A percentile compares a stretch with the other conserved stretches of the same genome.
Conservation (phyloP, 2,888 invertebrate genomes). For the Sabatieria punctata region DNA sequence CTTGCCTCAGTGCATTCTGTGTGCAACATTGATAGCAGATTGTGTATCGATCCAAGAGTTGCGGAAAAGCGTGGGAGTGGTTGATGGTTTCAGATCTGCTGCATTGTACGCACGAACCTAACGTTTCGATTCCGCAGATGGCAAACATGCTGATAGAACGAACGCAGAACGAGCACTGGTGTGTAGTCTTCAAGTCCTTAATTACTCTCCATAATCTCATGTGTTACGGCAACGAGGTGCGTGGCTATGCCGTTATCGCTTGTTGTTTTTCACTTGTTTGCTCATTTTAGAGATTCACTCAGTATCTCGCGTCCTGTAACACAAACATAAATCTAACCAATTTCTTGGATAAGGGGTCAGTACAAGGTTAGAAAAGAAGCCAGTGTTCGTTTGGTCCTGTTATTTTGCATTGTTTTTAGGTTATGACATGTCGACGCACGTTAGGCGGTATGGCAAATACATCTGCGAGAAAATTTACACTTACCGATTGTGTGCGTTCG, state of each 20-base stretch:
- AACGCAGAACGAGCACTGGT: constrained; percentile 94
- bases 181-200: constrained; percentile 92
- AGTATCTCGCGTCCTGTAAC: constrained; percentile 98
- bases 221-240: constrained; percentile 86
- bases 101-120: constrained; percentile 98
- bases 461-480: constrained; percentile 96
- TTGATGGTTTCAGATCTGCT: constrained; percentile 67
- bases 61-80: too few relatives aligned
- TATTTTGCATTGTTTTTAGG: constrained; percentile 44
- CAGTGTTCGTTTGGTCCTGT: neutral
- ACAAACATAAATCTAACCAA: constrained; percentile 94
- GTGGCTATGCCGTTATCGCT: neutral
- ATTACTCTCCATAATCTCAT: constrained; percentile 96
- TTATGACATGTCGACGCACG: constrained; percentile 98
- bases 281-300: constrained; percentile 80
- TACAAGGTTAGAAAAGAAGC: constrained; percentile 60
- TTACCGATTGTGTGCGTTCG: constrained; percentile 94
- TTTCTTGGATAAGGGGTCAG: constrained; percentile 90
- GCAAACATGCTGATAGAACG: constrained; percentile 94
- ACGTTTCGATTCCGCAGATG: constrained; percentile 96
- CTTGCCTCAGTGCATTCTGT: too few relatives aligned
- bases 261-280: constrained; percentile 2
- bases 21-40: too few relatives aligned
- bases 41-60: too few relatives aligned
- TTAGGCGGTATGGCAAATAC: constrained; percentile 95